Percentiles rank a stretch among this genome's conserved stretches.
Conservation (phyloP, 2,113 vertebrate species). For the Ctenomys sociabilis region DNA sequence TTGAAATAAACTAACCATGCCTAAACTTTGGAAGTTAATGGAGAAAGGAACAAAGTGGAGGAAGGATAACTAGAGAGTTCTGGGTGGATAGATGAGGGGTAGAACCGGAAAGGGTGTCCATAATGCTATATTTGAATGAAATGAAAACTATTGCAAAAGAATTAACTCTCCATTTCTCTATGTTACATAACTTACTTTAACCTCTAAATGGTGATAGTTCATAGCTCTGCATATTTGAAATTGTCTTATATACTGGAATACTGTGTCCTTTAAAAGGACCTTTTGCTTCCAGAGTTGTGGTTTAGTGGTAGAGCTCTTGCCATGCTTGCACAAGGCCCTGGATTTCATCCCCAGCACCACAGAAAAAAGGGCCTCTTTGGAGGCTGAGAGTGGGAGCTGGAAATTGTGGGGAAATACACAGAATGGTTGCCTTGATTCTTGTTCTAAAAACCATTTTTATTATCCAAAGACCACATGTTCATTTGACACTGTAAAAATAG, state of each 20-base stretch:
- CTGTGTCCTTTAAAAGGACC: conserved; percentile 25
- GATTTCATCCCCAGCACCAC: too few species aligned
- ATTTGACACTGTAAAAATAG: conserved; percentile 42
- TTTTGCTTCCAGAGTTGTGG: neutral
- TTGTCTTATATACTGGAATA: conserved; percentile 43
- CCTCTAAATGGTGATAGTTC: neutral
- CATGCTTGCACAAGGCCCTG: too few species aligned
- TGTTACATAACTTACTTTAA: conserved; percentile 29
- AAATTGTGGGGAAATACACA: neutral
- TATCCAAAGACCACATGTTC: conserved; percentile 50
- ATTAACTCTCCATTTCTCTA: neutral
- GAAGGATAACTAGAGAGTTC: neutral
- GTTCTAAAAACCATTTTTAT: conserved; percentile 47
- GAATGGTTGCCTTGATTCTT: conserved; percentile 21
- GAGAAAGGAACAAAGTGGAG: neutral
- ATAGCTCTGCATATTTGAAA: neutral
- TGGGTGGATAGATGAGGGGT: neutral
- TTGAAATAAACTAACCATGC: neutral
- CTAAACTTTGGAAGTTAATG: neutral
- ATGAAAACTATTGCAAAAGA: conserved; percentile 41
- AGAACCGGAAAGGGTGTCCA: neutral
- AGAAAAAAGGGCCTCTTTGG: conserved; percentile 8
- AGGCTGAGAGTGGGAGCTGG: neutral
- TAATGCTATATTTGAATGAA: neutral
- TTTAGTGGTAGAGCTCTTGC: too few species aligned